Evolutionary conservation across 2,797 vertebrate species (phyloP).

Genomic region (Brotula barbata): DNA sequence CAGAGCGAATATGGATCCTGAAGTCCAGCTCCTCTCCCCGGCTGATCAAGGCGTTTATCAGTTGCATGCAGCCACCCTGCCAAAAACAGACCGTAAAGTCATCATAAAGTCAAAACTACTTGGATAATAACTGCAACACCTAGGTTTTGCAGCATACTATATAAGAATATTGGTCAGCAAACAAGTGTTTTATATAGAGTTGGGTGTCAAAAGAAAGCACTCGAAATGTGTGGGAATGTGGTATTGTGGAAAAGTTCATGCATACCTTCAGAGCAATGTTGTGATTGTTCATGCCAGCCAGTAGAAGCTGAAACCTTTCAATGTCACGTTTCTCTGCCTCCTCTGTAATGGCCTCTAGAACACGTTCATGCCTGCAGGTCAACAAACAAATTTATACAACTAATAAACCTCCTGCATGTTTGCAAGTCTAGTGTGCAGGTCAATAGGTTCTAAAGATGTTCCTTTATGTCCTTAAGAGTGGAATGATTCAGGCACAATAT

Average conservation of each 20-base stretch:
- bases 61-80: conserved; percentile 85
- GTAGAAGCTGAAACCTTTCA: conserved; percentile 89
- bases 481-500: too few species aligned
- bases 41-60: conserved; percentile 92
- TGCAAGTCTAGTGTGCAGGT: too few species aligned
- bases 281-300: conserved; percentile 82
- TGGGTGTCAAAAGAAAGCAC: background rate
- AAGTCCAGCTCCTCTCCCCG: conserved; percentile 91
- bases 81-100: conserved; percentile 24
- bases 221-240: background rate
- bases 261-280: conserved; percentile 84
- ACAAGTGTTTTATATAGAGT: conserved; percentile 1
- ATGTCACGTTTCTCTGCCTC: conserved; percentile 85
- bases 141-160: background rate
- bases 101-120: background rate
- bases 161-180: background rate
- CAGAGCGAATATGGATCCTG: conserved; percentile 91
- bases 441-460: too few species aligned
- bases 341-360: conserved; percentile 89
- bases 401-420: too few species aligned
- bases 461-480: too few species aligned
- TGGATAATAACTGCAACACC: background rate
- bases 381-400: background rate
- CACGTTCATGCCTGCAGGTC: conserved; percentile 85
- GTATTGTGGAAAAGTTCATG: too few species aligned